Base-by-base conservation (phyloP, 2,797 vertebrate species). In the Hirundo rustica region DNA sequence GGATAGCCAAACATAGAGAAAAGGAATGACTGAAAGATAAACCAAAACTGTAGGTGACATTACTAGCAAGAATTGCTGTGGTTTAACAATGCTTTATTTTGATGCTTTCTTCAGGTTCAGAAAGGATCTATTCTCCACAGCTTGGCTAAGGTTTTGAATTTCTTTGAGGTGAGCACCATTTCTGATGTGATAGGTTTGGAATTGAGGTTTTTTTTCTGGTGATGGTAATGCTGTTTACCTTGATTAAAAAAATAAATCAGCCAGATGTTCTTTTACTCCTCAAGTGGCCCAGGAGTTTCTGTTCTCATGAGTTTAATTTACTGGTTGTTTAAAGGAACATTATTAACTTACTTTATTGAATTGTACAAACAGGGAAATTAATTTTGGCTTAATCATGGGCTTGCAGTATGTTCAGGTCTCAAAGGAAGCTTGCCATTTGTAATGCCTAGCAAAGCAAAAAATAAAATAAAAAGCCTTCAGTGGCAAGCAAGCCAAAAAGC, bases 141-240 rank as follows among this genome's bases (percentile, higher is more conserved):
- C 93, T 92, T 99, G 97, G 99, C 99, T 53, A 98, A 99, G 97
- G 98, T 99, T 86, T 97, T 99, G 85, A 99, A 98, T 95, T 98
- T 99, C 51, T 99, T 99, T 96, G 99, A 99, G 87, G 99, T 99
- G 97, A 98, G 99, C 97, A n/a, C 66, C 50, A 66, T 73, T 88
- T 67, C 57, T 88, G 27, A 34, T 65, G 30, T 44, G 14, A 34
- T 62, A 22, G 21, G 60, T 58, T 75, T 44, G 14, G 60, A 13
- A 70, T 73, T 42, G 15, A 30, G 26, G 1, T 10, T 27, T 38
- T 38, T 38, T 66, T 74, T 51, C 48, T 81, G 47, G 47, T 81
- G 44, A 45, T 79, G 57, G 34, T 92, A 34, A 64, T 87, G 68
- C 62, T 80, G 29, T 72, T 90, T 87, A 62, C 26, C 53, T 79